Conservation (phyloP, 2,888 invertebrate genomes). For the Dynastes hyllus region DNA sequence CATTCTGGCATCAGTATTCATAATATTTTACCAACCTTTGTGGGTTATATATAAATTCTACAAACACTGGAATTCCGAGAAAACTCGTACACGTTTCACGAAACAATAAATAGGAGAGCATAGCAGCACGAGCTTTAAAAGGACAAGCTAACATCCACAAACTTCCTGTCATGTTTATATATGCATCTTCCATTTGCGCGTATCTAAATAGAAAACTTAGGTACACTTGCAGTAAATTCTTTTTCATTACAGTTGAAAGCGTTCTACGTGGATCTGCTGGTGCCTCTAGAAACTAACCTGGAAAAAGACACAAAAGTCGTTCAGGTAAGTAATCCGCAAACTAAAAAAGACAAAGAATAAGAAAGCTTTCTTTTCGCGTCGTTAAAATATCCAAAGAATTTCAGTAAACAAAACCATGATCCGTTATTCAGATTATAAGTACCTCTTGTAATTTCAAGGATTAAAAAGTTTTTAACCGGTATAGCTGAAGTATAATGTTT, state of each 20-base stretch:
- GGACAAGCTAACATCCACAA: not conserved
- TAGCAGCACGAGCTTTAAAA: not conserved
- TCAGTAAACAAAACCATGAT: slow-evolving; percentile 16
- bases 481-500: not conserved
- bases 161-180: slow-evolving; percentile 2
- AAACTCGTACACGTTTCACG: no score
- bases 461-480: slow-evolving; percentile 5
- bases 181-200: not conserved
- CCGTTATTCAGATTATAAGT: not conserved
- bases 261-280: slow-evolving; percentile 93
- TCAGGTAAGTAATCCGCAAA: slow-evolving; percentile 77
- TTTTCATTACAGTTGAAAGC: slow-evolving; percentile 85
- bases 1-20: no score
- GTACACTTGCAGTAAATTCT: slow-evolving; percentile 36
- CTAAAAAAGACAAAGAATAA: slow-evolving; percentile 9
- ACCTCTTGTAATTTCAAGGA: not conserved
- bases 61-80: no score
- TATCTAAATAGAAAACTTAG: slow-evolving; percentile 19
- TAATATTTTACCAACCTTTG: no score
- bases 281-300: slow-evolving; percentile 93
- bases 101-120: no score
- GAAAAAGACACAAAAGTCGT: slow-evolving; percentile 96
- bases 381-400: slow-evolving; percentile 10
- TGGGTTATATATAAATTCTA: no score
- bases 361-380: not conserved